Evolutionary conservation across 1,140 invertebrate species (phyloP).

Genomic region (Drosophila eugracilis): DNA sequence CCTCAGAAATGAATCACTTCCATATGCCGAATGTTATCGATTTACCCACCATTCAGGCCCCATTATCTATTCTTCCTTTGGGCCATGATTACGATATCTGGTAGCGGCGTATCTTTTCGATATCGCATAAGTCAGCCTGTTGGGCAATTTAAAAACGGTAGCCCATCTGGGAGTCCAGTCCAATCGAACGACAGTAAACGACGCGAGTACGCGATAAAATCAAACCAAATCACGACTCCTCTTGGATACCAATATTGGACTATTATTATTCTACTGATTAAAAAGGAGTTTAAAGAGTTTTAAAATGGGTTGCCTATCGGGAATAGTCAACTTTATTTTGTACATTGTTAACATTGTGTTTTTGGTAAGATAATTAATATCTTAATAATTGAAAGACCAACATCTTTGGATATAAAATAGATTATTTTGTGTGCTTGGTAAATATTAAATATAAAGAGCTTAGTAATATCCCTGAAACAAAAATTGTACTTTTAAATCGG

Average conservation of each 20-base stretch:
- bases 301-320: slow-evolving; percentile 69
- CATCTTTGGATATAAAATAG: too few relatives aligned
- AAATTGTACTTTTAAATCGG: too few relatives aligned
- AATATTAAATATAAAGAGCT: too few relatives aligned
- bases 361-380: slow-evolving; percentile 62
- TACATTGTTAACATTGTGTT: slow-evolving; percentile 70
- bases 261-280: not conserved
- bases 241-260: slow-evolving; percentile 3
- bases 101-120: slow-evolving; percentile 25
- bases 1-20: slow-evolving; percentile 42
- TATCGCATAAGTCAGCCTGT: slow-evolving; percentile 17
- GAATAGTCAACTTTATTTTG: slow-evolving; percentile 66
- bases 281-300: slow-evolving; percentile 3
- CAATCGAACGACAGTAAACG: slow-evolving; percentile 72
- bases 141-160: slow-evolving; percentile 59
- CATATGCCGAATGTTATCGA: slow-evolving; percentile 36
- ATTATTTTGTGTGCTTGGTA: too few relatives aligned
- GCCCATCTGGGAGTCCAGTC: slow-evolving; percentile 29
- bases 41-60: not conserved
- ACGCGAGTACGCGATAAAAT: slow-evolving; percentile 71
- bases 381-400: too few relatives aligned
- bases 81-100: slow-evolving; percentile 32
- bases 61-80: slow-evolving; percentile 37
- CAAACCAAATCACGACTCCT: slow-evolving; percentile 9
- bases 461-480: too few relatives aligned